Percentiles rank a stretch among this genome's conserved stretches.
Conservation (phyloP, 2,797 vertebrate genomes). For the Vipera latastei region DNA sequence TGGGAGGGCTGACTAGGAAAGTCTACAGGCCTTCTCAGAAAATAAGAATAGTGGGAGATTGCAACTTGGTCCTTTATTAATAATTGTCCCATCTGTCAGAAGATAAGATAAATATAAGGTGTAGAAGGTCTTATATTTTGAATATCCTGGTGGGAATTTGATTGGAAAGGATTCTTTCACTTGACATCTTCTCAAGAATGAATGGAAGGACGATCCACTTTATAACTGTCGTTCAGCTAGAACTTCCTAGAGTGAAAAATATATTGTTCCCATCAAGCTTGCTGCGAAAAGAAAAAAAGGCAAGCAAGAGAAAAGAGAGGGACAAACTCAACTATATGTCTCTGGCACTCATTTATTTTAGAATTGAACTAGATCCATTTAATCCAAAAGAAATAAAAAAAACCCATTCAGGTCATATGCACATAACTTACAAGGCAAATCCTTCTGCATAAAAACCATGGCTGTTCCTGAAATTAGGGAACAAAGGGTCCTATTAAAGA, state of each 20-base stretch:
- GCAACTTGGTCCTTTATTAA: too few species aligned
- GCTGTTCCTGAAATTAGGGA: constrained; percentile 41
- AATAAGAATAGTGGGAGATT: too few species aligned
- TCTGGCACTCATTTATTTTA: constrained; percentile 49
- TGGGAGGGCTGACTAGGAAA: too few species aligned
- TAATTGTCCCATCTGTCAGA: too few species aligned
- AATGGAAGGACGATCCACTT: neutral
- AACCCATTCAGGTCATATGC: constrained; percentile 58
- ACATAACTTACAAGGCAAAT: constrained; percentile 29
- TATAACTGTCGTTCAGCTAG: neutral
- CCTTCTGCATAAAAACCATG: constrained; percentile 32
- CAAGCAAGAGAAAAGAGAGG: neutral
- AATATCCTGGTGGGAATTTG: neutral
- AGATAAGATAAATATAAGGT: too few species aligned
- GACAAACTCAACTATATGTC: constrained; percentile 44
- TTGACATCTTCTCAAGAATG: neutral
- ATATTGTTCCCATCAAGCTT: neutral
- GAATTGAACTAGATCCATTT: constrained; percentile 62
- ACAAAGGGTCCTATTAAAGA: constrained; percentile 47
- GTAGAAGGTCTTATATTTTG: neutral
- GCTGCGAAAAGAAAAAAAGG: neutral
- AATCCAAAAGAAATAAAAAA: constrained; percentile 58
- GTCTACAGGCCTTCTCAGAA: too few species aligned
- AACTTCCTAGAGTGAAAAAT: neutral
- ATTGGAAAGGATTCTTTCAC: neutral